These are phyloP conservation scores for Sylvia borin DNA, from an alignment of 2,797 vertebrate species.

Conservation along the genomic window DNA sequence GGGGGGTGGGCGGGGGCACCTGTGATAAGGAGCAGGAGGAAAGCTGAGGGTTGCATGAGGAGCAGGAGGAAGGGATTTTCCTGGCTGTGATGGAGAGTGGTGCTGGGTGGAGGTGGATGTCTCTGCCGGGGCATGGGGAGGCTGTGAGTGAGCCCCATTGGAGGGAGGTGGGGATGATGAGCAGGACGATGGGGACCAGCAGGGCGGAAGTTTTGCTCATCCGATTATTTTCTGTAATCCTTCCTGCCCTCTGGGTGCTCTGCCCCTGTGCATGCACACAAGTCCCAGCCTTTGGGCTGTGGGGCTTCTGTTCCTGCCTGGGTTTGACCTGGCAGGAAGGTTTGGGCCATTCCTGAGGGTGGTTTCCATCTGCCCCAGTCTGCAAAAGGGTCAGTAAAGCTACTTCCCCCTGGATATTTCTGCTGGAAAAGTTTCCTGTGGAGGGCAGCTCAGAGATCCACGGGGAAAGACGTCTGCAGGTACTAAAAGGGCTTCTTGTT, in stretches of 20 bases:
- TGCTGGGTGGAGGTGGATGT: fast-evolving
- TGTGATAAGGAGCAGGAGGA: background rate
- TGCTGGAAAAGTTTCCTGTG: background rate
- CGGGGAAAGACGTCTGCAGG: background rate
- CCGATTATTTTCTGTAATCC: background rate
- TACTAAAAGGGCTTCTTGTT: background rate
- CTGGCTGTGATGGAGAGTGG: fast-evolving
- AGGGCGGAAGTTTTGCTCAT: background rate
- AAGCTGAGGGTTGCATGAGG: fast-evolving
- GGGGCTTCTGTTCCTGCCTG: background rate
- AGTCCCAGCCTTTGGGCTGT: background rate
- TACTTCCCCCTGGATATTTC: background rate
- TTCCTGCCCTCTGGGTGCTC: background rate
- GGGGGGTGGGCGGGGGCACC: background rate
- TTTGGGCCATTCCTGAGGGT: background rate
- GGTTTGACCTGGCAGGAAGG: background rate
- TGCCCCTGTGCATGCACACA: fast-evolving
- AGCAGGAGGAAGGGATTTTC: background rate
- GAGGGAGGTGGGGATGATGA: no score
- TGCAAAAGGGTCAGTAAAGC: background rate
- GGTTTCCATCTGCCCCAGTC: background rate
- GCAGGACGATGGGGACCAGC: background rate
- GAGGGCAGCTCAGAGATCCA: background rate
- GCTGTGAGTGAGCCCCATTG: background rate
- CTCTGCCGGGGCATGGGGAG: background rate